Conservation (phyloP, 2,113 vertebrate species). For the Nestor notabilis region DNA sequence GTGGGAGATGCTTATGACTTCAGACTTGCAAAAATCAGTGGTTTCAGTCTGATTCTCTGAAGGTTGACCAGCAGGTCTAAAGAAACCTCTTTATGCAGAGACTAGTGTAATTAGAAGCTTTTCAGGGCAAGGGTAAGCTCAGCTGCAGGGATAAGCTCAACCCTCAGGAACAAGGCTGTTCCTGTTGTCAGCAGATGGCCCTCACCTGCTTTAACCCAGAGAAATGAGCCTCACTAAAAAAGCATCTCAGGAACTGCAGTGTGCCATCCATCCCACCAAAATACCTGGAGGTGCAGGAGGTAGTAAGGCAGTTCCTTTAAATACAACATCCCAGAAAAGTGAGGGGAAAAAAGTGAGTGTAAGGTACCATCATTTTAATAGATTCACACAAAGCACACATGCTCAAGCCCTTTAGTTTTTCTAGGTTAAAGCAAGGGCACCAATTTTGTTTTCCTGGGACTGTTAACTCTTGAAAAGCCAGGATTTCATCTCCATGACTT, state of each 20-base stretch:
- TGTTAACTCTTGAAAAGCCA: constrained; percentile 60
- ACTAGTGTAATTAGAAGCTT: not conserved
- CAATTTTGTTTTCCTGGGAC: constrained; percentile 52
- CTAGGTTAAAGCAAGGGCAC: constrained; percentile 27
- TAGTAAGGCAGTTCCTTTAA: not conserved
- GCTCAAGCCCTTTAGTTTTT: not conserved
- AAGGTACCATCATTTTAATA: not conserved
- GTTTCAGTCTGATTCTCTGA: not conserved
- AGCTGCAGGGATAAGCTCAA: not conserved
- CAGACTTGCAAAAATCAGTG: not conserved
- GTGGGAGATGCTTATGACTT: not conserved
- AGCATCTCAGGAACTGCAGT: not conserved
- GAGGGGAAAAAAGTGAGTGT: not conserved
- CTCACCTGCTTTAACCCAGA: not conserved
- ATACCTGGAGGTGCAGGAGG: not conserved
- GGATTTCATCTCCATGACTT: constrained; percentile 62
- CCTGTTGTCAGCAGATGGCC: not conserved
- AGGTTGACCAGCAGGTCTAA: not conserved
- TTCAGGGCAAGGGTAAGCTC: not conserved
- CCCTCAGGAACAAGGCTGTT: not conserved
- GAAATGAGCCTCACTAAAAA: not conserved
- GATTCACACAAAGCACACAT: not conserved
- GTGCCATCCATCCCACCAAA: not conserved
- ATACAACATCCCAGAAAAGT: not conserved
- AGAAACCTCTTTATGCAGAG: not conserved